These are phyloP conservation scores for Isotomurus palustris DNA, from an alignment of 2,888 invertebrate species.

Conservation along the genomic window DNA sequence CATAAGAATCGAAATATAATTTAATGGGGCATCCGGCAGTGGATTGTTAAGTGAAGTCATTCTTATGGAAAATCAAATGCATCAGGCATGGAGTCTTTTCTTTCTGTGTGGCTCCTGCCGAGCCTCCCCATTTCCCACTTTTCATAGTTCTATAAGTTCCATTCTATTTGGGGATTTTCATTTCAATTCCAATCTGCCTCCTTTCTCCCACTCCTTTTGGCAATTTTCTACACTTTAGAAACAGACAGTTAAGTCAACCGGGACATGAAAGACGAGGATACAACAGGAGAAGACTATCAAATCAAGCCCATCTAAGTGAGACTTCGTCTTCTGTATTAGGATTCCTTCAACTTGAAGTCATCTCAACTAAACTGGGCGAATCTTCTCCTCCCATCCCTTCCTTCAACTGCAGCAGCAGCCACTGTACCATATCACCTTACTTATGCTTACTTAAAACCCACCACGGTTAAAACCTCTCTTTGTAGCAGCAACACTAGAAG, in stretches of 20 bases:
- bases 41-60: conserved; percentile 10
- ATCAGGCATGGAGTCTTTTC: background rate
- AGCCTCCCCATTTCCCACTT: background rate
- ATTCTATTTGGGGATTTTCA: conserved; percentile 11
- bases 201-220: conserved; percentile 10
- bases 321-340: conserved; percentile 11
- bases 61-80: conserved; percentile 17
- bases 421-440: too few species aligned
- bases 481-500: too few species aligned
- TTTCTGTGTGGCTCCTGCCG: background rate
- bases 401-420: background rate
- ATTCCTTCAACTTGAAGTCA: conserved; percentile 5
- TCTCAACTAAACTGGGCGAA: conserved; percentile 8
- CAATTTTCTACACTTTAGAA: conserved; percentile 13
- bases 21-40: conserved; percentile 13
- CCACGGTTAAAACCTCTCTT: too few species aligned
- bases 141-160: background rate
- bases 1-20: conserved; percentile 12
- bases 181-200: conserved; percentile 16
- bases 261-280: conserved; percentile 12
- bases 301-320: conserved; percentile 12
- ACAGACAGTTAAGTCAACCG: conserved; percentile 13
- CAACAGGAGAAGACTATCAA: conserved; percentile 16
- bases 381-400: background rate
- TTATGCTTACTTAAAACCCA: too few species aligned